These are phyloP conservation scores for Aythya baeri DNA, from an alignment of 2,113 vertebrate genomes.

Conservation along the genomic window DNA sequence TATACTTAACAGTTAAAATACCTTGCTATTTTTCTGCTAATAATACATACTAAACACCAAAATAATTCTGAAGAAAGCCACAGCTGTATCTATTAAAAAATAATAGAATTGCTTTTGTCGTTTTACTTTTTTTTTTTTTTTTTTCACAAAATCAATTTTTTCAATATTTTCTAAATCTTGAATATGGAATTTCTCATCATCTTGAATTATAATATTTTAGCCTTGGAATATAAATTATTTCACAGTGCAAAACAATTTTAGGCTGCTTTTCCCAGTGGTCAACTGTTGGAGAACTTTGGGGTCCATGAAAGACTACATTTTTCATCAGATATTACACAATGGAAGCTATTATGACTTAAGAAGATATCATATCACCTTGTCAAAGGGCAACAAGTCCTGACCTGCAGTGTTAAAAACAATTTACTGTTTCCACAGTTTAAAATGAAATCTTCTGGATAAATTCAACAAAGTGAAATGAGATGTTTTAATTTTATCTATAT, in stretches of 20 bases:
- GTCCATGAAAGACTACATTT: neutral
- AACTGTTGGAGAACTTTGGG: neutral
- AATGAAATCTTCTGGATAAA: neutral
- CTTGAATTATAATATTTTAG: neutral
- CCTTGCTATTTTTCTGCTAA: neutral
- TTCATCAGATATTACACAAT: neutral
- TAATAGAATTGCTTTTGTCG: neutral
- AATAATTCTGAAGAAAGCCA: neutral
- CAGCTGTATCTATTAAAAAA: neutral
- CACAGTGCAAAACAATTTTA: neutral
- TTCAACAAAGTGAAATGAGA: neutral
- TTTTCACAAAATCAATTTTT: neutral
- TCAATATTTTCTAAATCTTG: neutral
- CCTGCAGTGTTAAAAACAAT: neutral
- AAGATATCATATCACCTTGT: neutral
- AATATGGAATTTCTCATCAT: neutral
- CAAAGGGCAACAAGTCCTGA: neutral
- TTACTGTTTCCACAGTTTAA: neutral
- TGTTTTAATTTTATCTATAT: neutral
- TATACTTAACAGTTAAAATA: neutral
- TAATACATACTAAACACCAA: neutral
- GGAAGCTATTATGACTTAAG: neutral
- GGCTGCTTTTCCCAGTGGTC: neutral
- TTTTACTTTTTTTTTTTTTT: neutral
- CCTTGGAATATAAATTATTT: neutral